These are phyloP conservation scores for Trematomus bernacchii DNA, from an alignment of 2,797 vertebrate genomes.

Conservation along the genomic window DNA sequence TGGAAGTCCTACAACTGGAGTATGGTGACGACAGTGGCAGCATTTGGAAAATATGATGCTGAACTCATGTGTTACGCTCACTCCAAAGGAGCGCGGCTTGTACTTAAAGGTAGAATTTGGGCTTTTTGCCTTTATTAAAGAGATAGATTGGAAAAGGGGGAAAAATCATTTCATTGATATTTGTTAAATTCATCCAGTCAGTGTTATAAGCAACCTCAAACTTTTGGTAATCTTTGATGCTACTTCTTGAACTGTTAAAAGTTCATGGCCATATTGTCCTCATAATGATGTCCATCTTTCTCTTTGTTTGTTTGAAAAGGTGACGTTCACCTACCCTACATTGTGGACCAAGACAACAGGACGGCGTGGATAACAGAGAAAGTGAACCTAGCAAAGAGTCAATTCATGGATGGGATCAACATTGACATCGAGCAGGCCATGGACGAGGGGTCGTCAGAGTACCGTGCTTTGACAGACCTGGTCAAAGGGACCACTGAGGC, in stretches of 20 bases:
- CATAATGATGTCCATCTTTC: background rate
- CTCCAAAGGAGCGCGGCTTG: constrained; percentile 90
- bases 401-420: constrained; percentile 98
- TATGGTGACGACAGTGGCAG: constrained; percentile 91
- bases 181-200: background rate
- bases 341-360: constrained; percentile 89
- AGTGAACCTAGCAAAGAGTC: constrained; percentile 89
- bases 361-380: constrained; percentile 90
- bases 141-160: too few relatives aligned
- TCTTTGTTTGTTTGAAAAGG: constrained; percentile 79
- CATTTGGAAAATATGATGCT: constrained; percentile 91
- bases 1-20: constrained; percentile 96
- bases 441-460: constrained; percentile 84
- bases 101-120: constrained; percentile 87
- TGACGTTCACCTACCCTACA: constrained; percentile 86
- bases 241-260: background rate
- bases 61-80: constrained; percentile 95
- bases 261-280: background rate
- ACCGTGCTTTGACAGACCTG: constrained; percentile 90
- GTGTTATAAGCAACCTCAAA: background rate
- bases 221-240: background rate
- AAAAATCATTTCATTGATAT: background rate
- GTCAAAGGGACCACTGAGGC: constrained; percentile 92
- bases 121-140: too few relatives aligned
- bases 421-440: constrained; percentile 95